Base-by-base conservation (phyloP, 2,797 vertebrate genomes). In the Sylvilagus floridanus region DNA sequence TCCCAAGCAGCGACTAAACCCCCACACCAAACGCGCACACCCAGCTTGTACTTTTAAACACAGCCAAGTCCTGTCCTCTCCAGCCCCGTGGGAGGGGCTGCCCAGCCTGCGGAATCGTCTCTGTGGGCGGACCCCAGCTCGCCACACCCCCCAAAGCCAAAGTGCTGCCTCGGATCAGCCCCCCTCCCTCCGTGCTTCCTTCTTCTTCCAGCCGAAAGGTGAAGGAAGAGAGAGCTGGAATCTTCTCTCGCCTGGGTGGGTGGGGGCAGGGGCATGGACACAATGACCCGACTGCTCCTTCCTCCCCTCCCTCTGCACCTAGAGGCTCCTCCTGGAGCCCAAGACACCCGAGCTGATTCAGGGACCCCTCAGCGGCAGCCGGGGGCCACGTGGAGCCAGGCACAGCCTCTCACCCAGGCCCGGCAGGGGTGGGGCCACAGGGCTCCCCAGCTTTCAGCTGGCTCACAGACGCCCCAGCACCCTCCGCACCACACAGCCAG, bases 231-330 rank as follows among this genome's bases (percentile, higher is more conserved):
- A 7, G 54, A 5, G 14, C 60, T 54, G 73, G 65, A 35, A 21
- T n/a, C 8, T 54, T n/a, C 8, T 54, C n/a, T 7, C 28, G 26
- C 3, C 28, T 3, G 12, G 11, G 19, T 50, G 13, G 24, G 5
- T 0, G 0, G 4, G 21, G 26, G 8, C 5, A 2, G 28, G 60
- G 16, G 26, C 14, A 8, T 35, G 28, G 71, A 4, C 37, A 21
- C 11, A 5, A 0, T 4, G 30, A 42, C 60, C 50, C 19, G 3
- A 1, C 47, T 22, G 35, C 54, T 60, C n/a, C 42, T 37, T 37
- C 73, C 21, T 26, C 2, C 3, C 5, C 13, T 24, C 77, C 11
- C 19, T 69, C 26, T 77, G 69, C 11, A 26, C 37, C 66, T 47
- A 11, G 42, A 6, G 65, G 50, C 71, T 35, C 11, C 37, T 37